These are phyloP conservation scores for Rhagonycha fulva DNA, from an alignment of 2,888 invertebrate species.

Conservation along the genomic window DNA sequence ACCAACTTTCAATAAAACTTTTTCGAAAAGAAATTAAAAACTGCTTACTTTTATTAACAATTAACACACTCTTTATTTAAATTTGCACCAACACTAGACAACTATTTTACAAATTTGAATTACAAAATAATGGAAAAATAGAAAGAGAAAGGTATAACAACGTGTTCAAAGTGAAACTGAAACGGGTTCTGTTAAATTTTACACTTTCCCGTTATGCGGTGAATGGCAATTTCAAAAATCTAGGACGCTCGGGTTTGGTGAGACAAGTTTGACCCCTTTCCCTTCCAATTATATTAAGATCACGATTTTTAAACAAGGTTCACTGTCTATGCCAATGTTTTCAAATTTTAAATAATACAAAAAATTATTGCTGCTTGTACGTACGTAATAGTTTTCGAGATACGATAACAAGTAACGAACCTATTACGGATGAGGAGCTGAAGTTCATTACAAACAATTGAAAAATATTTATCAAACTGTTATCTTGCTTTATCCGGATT, in stretches of 20 bases:
- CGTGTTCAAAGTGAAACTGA: slow-evolving; percentile 31
- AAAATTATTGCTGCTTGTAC: not conserved
- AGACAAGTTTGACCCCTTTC: slow-evolving; percentile 30
- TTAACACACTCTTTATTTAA: not conserved
- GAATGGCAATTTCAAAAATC: slow-evolving; percentile 39
- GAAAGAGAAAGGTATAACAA: slow-evolving; percentile 30
- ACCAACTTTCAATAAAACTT: not conserved
- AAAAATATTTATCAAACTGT: not conserved
- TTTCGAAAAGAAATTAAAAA: not conserved
- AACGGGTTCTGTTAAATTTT: slow-evolving; percentile 38
- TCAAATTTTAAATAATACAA: not conserved
- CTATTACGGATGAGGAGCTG: not conserved
- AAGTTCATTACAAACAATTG: not conserved
- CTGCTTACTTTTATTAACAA: not conserved
- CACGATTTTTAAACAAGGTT: slow-evolving; percentile 20
- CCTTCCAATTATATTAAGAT: slow-evolving; percentile 11
- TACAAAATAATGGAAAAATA: slow-evolving; percentile 15
- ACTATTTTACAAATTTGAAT: not conserved
- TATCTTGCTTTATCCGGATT: not conserved
- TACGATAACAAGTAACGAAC: not conserved
- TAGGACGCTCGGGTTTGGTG: slow-evolving; percentile 36
- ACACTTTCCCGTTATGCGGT: slow-evolving; percentile 39
- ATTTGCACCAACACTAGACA: not conserved
- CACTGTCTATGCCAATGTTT: slow-evolving; percentile 33
- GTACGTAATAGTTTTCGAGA: not conserved